phyloP scores from a whole-genome alignment of 2,797 vertebrate genomes.

The Chelmon rostratus region DNA sequence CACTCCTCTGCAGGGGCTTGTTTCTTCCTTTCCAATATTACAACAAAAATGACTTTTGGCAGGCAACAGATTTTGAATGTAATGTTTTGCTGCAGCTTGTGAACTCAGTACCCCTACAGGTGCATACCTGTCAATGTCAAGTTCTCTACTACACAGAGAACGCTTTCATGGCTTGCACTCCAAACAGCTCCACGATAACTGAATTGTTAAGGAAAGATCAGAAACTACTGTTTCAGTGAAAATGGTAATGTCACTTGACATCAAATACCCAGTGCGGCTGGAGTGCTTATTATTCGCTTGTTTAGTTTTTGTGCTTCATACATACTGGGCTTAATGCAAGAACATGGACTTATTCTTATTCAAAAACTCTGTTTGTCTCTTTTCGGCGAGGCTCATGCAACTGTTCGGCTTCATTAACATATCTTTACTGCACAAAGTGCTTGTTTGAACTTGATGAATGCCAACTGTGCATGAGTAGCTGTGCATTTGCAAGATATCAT shows the following conservation, averaged over 20 bases:
- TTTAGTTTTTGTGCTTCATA: conserved; percentile 2
- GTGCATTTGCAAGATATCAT: background rate
- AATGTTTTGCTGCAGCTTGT: conserved; percentile 60
- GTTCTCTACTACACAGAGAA: conserved; percentile 22
- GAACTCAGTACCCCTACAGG: conserved; percentile 52
- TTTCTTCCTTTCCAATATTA: background rate
- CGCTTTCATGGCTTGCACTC: conserved; percentile 34
- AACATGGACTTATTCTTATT: background rate
- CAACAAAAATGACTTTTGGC: conserved; percentile 65
- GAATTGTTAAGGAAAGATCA: conserved; percentile 42
- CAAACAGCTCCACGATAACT: conserved; percentile 34
- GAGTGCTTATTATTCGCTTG: background rate
- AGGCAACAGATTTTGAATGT: conserved; percentile 61
- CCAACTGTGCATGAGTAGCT: background rate
- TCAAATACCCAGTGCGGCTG: conserved; percentile 23
- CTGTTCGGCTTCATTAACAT: background rate
- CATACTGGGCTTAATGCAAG: conserved; percentile 1
- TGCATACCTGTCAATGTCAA: conserved; percentile 61
- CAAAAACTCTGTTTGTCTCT: background rate
- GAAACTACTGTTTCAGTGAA: conserved; percentile 43
- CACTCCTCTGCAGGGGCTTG: conserved; percentile 17
- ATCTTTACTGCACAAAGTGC: background rate
- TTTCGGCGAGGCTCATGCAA: background rate
- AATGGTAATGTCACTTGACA: conserved; percentile 49
- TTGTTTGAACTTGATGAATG: background rate